Percentiles rank a stretch among this genome's conserved stretches.
Evolutionary conservation across 1,140 invertebrate species (phyloP).

Genomic region (Lamellibrachia luymesi): DNA sequence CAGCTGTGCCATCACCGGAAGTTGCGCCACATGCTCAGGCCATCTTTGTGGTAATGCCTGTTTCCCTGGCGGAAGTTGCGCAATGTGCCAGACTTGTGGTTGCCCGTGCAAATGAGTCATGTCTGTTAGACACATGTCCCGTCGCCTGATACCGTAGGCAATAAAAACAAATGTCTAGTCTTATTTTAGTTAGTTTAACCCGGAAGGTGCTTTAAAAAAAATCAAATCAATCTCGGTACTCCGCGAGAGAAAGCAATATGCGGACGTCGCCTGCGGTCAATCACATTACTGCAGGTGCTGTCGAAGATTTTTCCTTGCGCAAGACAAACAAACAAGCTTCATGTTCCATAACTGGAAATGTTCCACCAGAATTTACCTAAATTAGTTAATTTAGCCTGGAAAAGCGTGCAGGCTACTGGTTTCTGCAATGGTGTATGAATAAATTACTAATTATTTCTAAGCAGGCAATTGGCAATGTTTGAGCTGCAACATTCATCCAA

Average conservation of each 20-base stretch:
- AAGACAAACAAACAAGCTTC: background rate
- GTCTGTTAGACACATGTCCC: background rate
- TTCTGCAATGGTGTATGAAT: background rate
- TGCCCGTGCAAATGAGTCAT: background rate
- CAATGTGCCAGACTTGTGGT: background rate
- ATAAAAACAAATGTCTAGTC: background rate
- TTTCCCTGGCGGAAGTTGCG: background rate
- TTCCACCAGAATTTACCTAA: too few relatives aligned
- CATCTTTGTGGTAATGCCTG: background rate
- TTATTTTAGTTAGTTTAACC: background rate
- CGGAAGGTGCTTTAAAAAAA: background rate
- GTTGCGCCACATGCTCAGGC: background rate
- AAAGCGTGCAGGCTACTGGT: background rate
- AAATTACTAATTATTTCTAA: background rate
- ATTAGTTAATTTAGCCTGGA: too few relatives aligned
- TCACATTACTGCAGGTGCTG: background rate
- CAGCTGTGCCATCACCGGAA: background rate
- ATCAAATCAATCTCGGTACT: background rate
- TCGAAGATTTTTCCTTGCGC: background rate
- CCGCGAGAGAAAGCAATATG: background rate
- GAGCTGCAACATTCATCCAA: too few relatives aligned
- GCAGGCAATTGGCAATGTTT: too few relatives aligned
- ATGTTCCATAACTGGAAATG: background rate
- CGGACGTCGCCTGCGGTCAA: too few relatives aligned
- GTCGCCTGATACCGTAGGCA: background rate